Base-by-base conservation (phyloP, 2,113 vertebrate species). In the Lonchura striata region DNA sequence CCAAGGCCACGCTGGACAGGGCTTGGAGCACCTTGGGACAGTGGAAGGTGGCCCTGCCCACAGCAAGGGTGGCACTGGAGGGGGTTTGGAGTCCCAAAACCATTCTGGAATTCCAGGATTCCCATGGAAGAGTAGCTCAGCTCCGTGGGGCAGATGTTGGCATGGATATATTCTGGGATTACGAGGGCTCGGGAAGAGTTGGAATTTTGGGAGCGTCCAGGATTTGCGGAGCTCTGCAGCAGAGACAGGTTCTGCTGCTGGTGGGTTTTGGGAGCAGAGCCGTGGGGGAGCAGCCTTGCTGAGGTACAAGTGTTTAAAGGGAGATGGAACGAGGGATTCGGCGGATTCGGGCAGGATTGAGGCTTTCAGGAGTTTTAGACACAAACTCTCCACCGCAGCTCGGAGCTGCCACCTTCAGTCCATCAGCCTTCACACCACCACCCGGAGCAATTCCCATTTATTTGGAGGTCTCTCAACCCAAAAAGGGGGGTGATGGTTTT, bases 351-450 rank as follows among this genome's bases (percentile, higher is more conserved):
- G 54, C 68, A 44, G 72, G 56, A 80, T 21, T 7, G 35, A 5
- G 39, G 1, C 10, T 74, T 77, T 49, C n/a, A 10, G 1, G 24
- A 7, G 49, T 37, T 76, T 22, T 11, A 10, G 16, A 12, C 10
- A 19, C 3, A 17, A 72, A 23, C 75, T 3, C 56, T 69, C 20
- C 72, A 74, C 0, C 6, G 6, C 8, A 54, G 93, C 86, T 89
- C 96, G 21, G 77, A 85, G 91, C 93, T 90, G 97, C 98, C 98
- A 97, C 95, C 98, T 97, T 72, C 88, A 92, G 98, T 96, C 39
- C 19, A 0, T 7, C 0, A 5, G 42, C 12, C n/a, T 57, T 6
- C 49, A 1, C 9, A 22, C 13, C 74, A 33, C 15, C 71, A 2
- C 0, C 17, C 5, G 33, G 7, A 46, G 31, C 37, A 20, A 20